phyloP scores from a whole-genome alignment of 2,113 vertebrate species.

The Carollia perspicillata region DNA sequence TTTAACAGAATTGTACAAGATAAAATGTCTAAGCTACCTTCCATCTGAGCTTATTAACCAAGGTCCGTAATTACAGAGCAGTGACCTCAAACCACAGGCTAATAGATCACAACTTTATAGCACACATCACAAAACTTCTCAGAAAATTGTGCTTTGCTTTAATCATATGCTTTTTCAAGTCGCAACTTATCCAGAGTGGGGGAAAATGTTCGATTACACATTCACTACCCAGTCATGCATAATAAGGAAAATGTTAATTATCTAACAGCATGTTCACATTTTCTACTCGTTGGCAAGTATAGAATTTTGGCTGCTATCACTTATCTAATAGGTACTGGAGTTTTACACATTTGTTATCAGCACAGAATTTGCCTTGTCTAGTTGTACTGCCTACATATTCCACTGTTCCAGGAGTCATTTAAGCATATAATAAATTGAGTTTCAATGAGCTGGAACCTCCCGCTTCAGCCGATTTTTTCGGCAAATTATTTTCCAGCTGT shows the following conservation, averaged over 20 bases:
- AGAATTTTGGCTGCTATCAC: conserved; percentile 59
- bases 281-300: conserved; percentile 68
- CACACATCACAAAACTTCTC: conserved; percentile 1
- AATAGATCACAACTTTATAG: background rate
- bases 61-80: background rate
- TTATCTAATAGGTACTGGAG: conserved; percentile 68
- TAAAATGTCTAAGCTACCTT: background rate
- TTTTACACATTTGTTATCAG: conserved; percentile 73
- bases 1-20: background rate
- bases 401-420: conserved; percentile 73
- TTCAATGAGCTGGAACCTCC: conserved; percentile 78
- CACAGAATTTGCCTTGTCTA: conserved; percentile 73
- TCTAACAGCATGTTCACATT: conserved; percentile 67
- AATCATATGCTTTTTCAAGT: conserved; percentile 60
- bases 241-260: conserved; percentile 74
- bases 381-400: conserved; percentile 66
- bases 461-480: conserved; percentile 71
- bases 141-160: conserved; percentile 52
- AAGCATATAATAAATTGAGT: conserved; percentile 79
- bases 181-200: background rate
- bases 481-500: conserved; percentile 74
- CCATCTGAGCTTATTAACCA: background rate
- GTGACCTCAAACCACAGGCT: background rate
- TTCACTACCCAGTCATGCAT: conserved; percentile 57
- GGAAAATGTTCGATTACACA: background rate